Conservation (phyloP, 2,113 vertebrate genomes). For the Pica pica region DNA sequence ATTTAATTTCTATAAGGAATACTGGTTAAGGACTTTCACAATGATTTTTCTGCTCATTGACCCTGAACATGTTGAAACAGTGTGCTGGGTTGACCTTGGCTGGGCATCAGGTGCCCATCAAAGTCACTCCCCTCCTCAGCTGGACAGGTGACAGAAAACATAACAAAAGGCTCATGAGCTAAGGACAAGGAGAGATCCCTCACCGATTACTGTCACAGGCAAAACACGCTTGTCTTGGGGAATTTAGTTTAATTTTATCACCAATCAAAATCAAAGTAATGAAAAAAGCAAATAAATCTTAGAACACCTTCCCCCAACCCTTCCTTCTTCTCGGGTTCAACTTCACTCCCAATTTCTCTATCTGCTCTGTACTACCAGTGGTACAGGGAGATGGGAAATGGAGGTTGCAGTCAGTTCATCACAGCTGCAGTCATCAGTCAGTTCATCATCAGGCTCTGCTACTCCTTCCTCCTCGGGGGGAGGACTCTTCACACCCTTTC, state of each 20-base stretch:
- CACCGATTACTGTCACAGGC: not conserved
- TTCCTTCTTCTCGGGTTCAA: accelerated
- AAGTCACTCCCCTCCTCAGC: not conserved
- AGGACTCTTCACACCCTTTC: not conserved
- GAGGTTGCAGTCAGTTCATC: not conserved
- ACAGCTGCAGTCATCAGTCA: not conserved
- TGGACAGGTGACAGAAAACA: not conserved
- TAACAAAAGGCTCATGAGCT: not conserved
- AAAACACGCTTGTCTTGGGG: not conserved
- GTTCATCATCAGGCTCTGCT: not conserved
- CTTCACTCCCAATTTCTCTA: accelerated
- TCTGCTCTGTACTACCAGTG: not conserved
- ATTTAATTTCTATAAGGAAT: not conserved
- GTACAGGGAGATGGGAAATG: not conserved
- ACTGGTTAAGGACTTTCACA: not conserved
- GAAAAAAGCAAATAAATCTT: not conserved
- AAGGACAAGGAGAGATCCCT: not conserved
- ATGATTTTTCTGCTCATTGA: not conserved
- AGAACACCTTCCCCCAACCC: not conserved
- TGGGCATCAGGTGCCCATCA: not conserved
- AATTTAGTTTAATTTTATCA: not conserved
- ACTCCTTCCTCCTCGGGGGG: not conserved
- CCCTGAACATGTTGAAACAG: not conserved
- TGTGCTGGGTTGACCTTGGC: not conserved
- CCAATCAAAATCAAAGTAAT: not conserved